Evolutionary conservation across 2,797 vertebrate species (phyloP).

Genomic region (Pseudochirops corinnae): DNA sequence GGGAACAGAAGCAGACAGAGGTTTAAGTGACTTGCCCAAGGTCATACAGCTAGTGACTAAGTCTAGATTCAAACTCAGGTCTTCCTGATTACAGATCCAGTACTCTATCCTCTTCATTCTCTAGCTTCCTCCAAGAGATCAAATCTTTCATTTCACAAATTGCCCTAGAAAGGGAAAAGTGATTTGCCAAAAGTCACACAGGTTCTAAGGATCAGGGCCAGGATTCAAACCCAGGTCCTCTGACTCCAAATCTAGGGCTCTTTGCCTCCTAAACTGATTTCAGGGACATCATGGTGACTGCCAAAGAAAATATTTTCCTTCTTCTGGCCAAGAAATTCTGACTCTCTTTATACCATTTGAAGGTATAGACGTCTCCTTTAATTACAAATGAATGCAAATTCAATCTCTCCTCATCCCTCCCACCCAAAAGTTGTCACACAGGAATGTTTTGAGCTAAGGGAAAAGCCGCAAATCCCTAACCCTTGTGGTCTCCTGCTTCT

Average conservation of each 20-base stretch:
- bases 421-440: background rate
- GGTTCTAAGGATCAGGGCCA: background rate
- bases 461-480: background rate
- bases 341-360: background rate
- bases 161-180: background rate
- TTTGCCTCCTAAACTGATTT: slow-evolving; percentile 1
- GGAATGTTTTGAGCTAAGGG: background rate
- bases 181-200: background rate
- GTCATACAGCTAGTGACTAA: background rate
- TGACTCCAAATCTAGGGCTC: background rate
- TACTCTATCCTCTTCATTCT: background rate
- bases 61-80: background rate
- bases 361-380: background rate
- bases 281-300: background rate
- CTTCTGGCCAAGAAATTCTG: background rate
- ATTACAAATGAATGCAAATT: background rate
- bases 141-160: background rate
- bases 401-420: background rate
- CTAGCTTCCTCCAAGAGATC: background rate
- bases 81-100: background rate
- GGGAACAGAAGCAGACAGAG: background rate
- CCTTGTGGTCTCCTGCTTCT: background rate
- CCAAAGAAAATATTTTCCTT: background rate
- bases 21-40: background rate
- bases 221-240: background rate